phyloP scores from a whole-genome alignment of 1,140 invertebrate genomes.

The Ruditapes philippinarum region DNA sequence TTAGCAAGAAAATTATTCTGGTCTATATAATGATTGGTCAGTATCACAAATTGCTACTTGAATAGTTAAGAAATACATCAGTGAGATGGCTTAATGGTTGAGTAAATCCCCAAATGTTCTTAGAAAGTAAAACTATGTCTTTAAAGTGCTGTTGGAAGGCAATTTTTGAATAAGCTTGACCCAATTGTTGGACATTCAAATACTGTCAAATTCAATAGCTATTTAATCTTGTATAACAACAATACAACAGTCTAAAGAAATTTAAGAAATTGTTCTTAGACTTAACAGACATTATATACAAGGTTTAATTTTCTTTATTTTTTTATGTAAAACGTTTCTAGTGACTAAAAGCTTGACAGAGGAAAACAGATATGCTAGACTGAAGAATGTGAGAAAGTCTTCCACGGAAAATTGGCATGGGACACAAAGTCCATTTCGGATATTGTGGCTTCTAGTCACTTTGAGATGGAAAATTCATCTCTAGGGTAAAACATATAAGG shows the following conservation, averaged over 20 bases:
- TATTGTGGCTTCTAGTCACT: neutral
- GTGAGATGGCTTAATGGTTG: neutral
- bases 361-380: neutral
- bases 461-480: neutral
- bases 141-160: no score
- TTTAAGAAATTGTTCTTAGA: no score
- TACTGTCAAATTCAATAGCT: no score
- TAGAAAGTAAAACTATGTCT: no score
- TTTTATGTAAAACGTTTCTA: no score
- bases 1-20: neutral
- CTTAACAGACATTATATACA: no score
- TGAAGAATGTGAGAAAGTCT: neutral
- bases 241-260: no score
- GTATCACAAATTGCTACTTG: neutral
- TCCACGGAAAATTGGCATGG: neutral
- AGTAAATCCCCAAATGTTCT: neutral
- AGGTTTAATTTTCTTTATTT: no score
- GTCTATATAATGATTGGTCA: neutral
- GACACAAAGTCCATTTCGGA: conserved; percentile 38
- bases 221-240: no score
- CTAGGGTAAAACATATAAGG: neutral
- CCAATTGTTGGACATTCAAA: no score
- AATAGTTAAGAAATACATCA: neutral
- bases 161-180: no score
- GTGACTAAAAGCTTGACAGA: neutral